A percentile compares a stretch with the other conserved stretches of the same genome.
These are phyloP conservation scores for Conus canariensis DNA, from an alignment of 2,888 invertebrate genomes.

Conservation along the genomic window DNA sequence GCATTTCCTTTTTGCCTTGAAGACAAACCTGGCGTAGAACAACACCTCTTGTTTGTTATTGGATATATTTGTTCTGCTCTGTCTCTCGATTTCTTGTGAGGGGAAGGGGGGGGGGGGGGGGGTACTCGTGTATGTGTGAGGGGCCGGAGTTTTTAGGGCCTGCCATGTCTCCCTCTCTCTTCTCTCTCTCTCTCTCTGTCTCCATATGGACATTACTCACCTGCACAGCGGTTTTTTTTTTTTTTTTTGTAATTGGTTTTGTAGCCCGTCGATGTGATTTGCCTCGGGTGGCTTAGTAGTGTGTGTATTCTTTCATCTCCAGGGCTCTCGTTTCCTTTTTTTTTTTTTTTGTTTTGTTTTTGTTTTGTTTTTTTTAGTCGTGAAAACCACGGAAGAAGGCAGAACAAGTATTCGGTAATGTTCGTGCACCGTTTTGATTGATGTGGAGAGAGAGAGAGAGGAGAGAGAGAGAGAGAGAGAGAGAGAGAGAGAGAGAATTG, in stretches of 20 bases:
- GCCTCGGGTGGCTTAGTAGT: background rate
- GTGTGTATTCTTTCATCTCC: background rate
- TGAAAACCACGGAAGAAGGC: background rate
- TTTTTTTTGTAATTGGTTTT: background rate
- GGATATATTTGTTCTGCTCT: slow-evolving; percentile 6
- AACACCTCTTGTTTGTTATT: slow-evolving; percentile 21
- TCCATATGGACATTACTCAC: background rate
- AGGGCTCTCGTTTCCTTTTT: background rate
- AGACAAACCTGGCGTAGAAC: slow-evolving; percentile 23
- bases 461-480: too few relatives aligned
- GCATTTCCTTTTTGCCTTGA: slow-evolving; percentile 32
- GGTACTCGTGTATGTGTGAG: background rate
- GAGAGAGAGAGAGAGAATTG: too few relatives aligned
- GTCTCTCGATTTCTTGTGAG: background rate
- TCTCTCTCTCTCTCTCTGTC: too few relatives aligned
- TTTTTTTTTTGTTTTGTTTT: slow-evolving; percentile 7
- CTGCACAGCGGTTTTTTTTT: background rate
- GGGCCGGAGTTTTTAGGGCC: slow-evolving; percentile 3
- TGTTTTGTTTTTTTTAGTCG: background rate
- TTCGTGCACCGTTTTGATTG: background rate
- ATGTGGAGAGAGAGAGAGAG: background rate
- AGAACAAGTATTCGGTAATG: background rate
- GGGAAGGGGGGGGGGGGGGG: background rate
- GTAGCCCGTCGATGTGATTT: background rate
- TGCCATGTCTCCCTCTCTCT: background rate